Base-by-base conservation (phyloP, 2,113 vertebrate genomes). In the Salvelinus namaycush region DNA sequence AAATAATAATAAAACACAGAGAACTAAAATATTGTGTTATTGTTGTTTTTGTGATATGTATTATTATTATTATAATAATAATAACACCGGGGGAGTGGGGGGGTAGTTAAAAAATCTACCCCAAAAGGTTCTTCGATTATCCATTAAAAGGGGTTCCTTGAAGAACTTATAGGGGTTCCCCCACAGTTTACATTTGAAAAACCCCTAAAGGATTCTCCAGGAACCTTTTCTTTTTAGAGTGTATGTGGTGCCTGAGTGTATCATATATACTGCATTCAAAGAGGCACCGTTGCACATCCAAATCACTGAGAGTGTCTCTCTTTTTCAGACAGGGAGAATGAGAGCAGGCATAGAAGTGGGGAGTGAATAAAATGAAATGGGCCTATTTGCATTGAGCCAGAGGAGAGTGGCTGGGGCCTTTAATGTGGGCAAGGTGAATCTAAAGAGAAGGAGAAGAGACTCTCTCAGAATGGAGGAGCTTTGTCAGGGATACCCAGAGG, bases 381-480 rank as follows among this genome's bases (percentile, higher is more conserved):
- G 70, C 31, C 70, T 59, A 81, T 89, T 85, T 83, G 81, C 83
- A 88, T 89, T 86, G 77, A 87, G 84, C 72, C 65, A 75, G 79
- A 84, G 71, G 78, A 80, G 57, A 65, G 11, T 34, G 6, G 57
- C 71, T 62, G 48, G 65, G 44, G 70, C 65, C 62, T 54, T 79
- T 73, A 75, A 62, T 70, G 62, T 76, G 71, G 71, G 76, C 39
- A 59, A 73, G 16, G 81, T 75, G 60, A 34, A 54, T 54, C 12
- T 54, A 54, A 73, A 72, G 76, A 49, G 48, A 70, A 65, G 68
- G 59, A 76, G 70, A 51, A 77, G 69, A 78, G 73, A 20, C 59
- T 62, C 4, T 7, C 18, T 16, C 76, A 66, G 59, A 22, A 72
- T 29, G 11, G 68, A 26, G 39, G 39, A 34, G 39, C 70, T 68